Percentiles rank a stretch among this genome's conserved stretches.
Conservation (phyloP, 1,140 invertebrate species). For the Drosophila repleta region DNA sequence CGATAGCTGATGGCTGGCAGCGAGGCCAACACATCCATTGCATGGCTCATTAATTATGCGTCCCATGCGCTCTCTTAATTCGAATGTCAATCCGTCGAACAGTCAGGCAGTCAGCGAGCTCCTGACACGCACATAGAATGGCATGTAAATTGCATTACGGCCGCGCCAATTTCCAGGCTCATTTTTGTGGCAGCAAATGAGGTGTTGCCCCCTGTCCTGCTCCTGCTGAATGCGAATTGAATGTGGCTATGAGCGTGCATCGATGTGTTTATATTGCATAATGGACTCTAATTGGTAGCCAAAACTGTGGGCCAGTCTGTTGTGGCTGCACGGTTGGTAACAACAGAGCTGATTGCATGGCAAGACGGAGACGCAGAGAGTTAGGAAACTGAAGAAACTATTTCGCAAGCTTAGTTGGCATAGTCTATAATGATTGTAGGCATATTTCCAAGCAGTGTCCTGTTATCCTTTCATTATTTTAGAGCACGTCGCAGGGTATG, state of each 20-base stretch:
- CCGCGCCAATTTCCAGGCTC: slow-evolving; percentile 53
- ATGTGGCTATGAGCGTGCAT: slow-evolving; percentile 29
- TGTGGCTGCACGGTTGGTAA: slow-evolving; percentile 63
- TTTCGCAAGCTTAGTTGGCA: no score
- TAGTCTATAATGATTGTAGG: slow-evolving; percentile 1
- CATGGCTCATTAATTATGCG: slow-evolving; percentile 53
- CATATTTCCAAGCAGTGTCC: background rate
- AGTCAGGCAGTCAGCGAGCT: slow-evolving; percentile 5
- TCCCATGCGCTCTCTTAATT: slow-evolving; percentile 47
- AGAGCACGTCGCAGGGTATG: background rate
- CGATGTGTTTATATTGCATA: slow-evolving; percentile 74
- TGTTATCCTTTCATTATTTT: background rate
- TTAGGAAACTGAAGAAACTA: background rate
- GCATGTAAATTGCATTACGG: slow-evolving; percentile 61
- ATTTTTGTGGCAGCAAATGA: slow-evolving; percentile 37
- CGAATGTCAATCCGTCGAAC: slow-evolving; percentile 39
- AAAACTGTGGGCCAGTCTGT: slow-evolving; percentile 18
- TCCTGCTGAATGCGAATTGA: background rate
- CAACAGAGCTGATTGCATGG: slow-evolving; percentile 56
- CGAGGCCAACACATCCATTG: background rate
- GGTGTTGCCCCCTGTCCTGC: background rate
- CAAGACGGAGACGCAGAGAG: background rate
- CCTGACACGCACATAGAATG: slow-evolving; percentile 16
- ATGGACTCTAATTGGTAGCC: slow-evolving; percentile 64
- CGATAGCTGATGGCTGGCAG: no score